phyloP scores from a whole-genome alignment of 1,140 invertebrate species.

The Monochamus saltuarius region DNA sequence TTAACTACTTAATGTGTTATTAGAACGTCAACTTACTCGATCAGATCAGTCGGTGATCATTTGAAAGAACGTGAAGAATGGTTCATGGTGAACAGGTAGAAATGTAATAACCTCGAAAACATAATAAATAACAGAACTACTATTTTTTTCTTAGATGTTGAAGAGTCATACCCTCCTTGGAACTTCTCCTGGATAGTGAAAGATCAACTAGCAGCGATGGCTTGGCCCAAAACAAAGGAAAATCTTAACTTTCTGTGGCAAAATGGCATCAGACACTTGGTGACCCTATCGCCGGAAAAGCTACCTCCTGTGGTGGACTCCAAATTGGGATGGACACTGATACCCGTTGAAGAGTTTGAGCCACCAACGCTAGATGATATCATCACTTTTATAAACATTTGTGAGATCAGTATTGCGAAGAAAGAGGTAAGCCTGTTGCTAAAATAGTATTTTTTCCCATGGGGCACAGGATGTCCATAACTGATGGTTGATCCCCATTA shows the following conservation, averaged over 20 bases:
- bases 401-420: conserved; percentile 47
- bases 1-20: too few species aligned
- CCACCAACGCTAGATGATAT: conserved; percentile 67
- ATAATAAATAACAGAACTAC: too few species aligned
- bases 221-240: conserved; percentile 59
- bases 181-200: conserved; percentile 65
- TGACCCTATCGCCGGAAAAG: conserved; percentile 65
- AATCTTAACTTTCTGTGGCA: conserved; percentile 63
- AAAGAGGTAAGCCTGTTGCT: conserved; percentile 41
- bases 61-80: too few species aligned
- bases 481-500: too few species aligned
- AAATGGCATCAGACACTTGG: conserved; percentile 58
- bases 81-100: too few species aligned
- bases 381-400: conserved; percentile 66
- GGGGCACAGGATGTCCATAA: too few species aligned
- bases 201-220: conserved; percentile 62
- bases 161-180: conserved; percentile 49
- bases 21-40: too few species aligned
- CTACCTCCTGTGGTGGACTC: conserved; percentile 57
- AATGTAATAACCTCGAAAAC: too few species aligned
- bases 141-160: too few species aligned
- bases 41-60: too few species aligned
- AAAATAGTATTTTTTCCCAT: too few species aligned
- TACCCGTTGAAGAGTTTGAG: conserved; percentile 66
- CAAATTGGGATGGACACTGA: conserved; percentile 60